Base-by-base conservation (phyloP, 2,888 invertebrate genomes). In the Patella pellucida region DNA sequence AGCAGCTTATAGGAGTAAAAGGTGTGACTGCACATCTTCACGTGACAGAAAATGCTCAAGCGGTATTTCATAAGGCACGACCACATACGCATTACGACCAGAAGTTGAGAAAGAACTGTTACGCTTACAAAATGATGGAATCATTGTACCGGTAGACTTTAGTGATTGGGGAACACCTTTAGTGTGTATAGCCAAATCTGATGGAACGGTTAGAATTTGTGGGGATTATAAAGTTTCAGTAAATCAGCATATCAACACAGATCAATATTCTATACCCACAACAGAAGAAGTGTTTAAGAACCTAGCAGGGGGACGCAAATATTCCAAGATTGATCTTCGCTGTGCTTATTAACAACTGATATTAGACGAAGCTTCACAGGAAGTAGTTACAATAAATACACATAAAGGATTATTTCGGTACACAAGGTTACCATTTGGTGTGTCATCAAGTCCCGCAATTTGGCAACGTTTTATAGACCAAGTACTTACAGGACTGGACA, bases 361-460 rank as follows among this genome's bases (percentile, higher is more conserved):
- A 1, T 15, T 56, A 15, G 56, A 56, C 15, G 11, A 56, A 15
- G 56, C 16, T n/a, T 56, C 56, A 56, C 56, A 56, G 56, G 19
- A 56, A n/a, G 15, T 56, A n/a, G 56, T 56, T 15, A 56, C 56
- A n/a, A 56, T 56, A n/a, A 56, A 56, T 56, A 56, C 56, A n/a
- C 56, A 56, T 51, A 70, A 71, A 19, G 74, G 74, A 23, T 27
- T 75, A 23, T 73, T 52, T 52, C 27, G 56, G 68, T 76, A 75
- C 19, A 74, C 73, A 16, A 52, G 82, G 16, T 70, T 82, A 14
- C 76, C 73, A 16, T 82, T 78, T 74, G 81, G 82, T 12, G 79
- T 90, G 19, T 83, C 85, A 5, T 85, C 82, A 50, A 88, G 86
- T 3, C 87, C 88, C 0, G 85, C 85, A 4, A 56, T 56, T n/a